Evolutionary conservation across 2,888 invertebrate genomes (phyloP).

Genomic region (Trichogramma dendrolimi): DNA sequence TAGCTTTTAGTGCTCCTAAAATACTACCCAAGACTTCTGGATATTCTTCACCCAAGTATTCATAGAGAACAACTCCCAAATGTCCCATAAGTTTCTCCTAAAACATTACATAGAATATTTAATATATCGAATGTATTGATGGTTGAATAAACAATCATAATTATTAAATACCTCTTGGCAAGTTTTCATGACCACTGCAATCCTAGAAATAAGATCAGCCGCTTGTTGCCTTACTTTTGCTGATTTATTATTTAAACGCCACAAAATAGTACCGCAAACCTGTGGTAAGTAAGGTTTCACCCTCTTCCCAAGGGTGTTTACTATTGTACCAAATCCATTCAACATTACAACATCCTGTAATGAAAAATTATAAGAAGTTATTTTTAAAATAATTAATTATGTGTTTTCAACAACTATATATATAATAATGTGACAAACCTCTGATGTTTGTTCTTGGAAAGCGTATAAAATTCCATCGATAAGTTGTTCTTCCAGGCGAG

Average conservation of each 20-base stretch:
- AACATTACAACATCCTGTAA: constrained; percentile 94
- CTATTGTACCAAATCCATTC: constrained; percentile 98
- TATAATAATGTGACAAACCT: constrained; percentile 55
- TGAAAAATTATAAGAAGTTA: constrained; percentile 18
- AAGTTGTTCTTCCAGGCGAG: constrained; percentile 94
- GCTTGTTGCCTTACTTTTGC: constrained; percentile 99
- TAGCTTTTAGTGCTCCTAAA: constrained; percentile 96
- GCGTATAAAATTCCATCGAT: constrained; percentile 99
- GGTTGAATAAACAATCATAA: constrained; percentile 3
- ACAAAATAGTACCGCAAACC: constrained; percentile 99
- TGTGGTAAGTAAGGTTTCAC: constrained; percentile 98
- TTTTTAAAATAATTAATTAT: background rate
- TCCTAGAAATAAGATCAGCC: constrained; percentile 96
- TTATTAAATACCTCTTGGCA: constrained; percentile 77
- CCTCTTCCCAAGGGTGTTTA: constrained; percentile 93
- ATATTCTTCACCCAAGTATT: constrained; percentile 98
- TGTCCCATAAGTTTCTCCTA: constrained; percentile 99
- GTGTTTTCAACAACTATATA: background rate
- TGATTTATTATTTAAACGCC: constrained; percentile 99
- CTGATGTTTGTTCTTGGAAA: constrained; percentile 99
- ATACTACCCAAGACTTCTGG: constrained; percentile 98
- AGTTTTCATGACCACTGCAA: constrained; percentile 98
- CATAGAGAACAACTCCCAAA: constrained; percentile 96
- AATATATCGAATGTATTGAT: background rate
- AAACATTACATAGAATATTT: constrained; percentile 25